These are phyloP conservation scores for Manacus vitellinus DNA, from an alignment of 2,113 vertebrate species.

Conservation along the genomic window DNA sequence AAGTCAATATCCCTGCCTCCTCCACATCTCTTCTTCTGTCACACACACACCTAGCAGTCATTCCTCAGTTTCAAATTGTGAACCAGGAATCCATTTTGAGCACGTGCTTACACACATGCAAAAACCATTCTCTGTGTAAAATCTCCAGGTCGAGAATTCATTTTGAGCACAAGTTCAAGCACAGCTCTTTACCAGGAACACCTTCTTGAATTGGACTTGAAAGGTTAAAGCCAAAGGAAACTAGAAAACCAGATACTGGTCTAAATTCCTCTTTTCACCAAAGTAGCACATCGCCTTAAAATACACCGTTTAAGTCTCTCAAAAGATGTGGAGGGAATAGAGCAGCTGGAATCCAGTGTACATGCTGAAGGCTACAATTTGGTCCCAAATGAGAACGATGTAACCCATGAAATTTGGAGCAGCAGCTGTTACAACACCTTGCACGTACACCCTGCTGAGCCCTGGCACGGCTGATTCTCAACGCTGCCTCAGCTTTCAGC, in stretches of 20 bases:
- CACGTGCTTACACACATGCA: neutral
- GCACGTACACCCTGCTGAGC: neutral
- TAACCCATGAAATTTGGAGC: neutral
- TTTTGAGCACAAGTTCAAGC: neutral
- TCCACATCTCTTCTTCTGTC: neutral
- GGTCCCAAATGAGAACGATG: accelerated
- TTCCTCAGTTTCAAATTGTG: neutral
- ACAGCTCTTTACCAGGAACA: neutral
- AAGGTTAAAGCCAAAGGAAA: neutral
- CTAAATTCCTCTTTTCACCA: neutral
- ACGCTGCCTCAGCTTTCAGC: neutral
- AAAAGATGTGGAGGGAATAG: neutral
- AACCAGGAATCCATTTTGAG: neutral
- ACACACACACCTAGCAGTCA: neutral
- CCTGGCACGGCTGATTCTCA: accelerated
- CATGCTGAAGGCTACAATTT: neutral
- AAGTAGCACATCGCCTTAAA: neutral
- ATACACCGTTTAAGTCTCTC: neutral
- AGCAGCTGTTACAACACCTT: neutral
- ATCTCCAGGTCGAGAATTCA: neutral
- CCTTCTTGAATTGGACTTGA: neutral
- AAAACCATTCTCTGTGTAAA: neutral
- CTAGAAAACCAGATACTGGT: neutral
- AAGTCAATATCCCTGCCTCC: neutral
- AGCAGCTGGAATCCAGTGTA: neutral